phyloP scores from a whole-genome alignment of 2,797 vertebrate genomes.

The Microctenopoma lineatum region DNA sequence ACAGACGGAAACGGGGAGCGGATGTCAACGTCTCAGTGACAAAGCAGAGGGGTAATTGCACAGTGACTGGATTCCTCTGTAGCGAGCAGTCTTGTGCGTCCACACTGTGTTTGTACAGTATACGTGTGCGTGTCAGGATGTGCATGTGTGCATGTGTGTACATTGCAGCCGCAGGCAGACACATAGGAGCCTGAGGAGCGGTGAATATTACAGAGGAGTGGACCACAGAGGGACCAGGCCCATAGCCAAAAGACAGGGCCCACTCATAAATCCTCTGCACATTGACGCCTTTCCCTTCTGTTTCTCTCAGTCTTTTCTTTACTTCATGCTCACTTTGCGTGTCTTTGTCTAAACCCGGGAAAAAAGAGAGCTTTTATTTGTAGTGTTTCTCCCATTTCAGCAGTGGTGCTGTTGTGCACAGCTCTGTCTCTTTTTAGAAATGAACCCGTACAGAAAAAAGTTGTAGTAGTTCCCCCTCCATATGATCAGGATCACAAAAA shows the following conservation, averaged over 20 bases:
- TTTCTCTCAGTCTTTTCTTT: conserved; percentile 56
- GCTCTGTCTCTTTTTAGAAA: too few relatives aligned
- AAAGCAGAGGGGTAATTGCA: conserved; percentile 57
- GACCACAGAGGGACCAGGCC: conserved; percentile 80
- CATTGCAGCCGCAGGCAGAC: conserved; percentile 76
- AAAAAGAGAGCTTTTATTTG: conserved; percentile 34
- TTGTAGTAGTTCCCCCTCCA: neutral
- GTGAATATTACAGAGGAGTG: conserved; percentile 82
- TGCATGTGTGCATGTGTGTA: conserved; percentile 58
- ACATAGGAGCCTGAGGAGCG: conserved; percentile 80
- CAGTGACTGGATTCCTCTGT: conserved; percentile 48
- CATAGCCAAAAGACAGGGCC: conserved; percentile 77
- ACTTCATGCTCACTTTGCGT: conserved; percentile 33
- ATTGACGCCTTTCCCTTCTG: conserved; percentile 72
- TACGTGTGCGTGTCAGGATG: conserved; percentile 24
- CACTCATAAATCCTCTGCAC: conserved; percentile 81
- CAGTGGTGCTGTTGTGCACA: neutral
- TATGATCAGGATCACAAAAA: neutral
- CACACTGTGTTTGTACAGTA: conserved; percentile 47
- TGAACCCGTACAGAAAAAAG: neutral
- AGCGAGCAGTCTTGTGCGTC: conserved; percentile 34
- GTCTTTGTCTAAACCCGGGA: conserved; percentile 41
- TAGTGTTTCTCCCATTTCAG: neutral
- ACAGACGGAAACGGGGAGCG: conserved; percentile 18
- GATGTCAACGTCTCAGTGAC: conserved; percentile 47